Conservation (phyloP, 2,797 vertebrate genomes). For the Protonibea diacanthus region DNA sequence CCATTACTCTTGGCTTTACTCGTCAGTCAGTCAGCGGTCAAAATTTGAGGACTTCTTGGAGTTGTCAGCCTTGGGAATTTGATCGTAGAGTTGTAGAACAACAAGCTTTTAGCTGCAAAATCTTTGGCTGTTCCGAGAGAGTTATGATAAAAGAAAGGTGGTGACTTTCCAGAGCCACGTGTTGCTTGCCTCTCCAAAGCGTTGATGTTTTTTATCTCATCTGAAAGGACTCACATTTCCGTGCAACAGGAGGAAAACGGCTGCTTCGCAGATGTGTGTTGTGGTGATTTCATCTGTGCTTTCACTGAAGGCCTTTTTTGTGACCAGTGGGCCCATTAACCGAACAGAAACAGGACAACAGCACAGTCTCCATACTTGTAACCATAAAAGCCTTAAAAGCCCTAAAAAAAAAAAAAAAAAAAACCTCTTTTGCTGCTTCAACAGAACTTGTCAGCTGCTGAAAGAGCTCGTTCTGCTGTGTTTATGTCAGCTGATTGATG, state of each 20-base stretch:
- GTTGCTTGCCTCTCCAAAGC: slow-evolving; percentile 38
- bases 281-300: slow-evolving; percentile 71
- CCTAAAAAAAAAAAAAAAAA: no score
- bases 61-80: slow-evolving; percentile 54
- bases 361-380: slow-evolving; percentile 31
- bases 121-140: slow-evolving; percentile 20
- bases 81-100: slow-evolving; percentile 37
- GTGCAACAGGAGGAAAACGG: slow-evolving; percentile 51
- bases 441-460: slow-evolving; percentile 39
- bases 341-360: slow-evolving; percentile 62
- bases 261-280: slow-evolving; percentile 82
- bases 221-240: slow-evolving; percentile 68
- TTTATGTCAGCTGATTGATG: slow-evolving; percentile 57
- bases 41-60: slow-evolving; percentile 46
- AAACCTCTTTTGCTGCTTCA: slow-evolving; percentile 7
- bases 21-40: slow-evolving; percentile 33
- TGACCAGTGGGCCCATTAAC: slow-evolving; percentile 59
- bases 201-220: slow-evolving; percentile 42
- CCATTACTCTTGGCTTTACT: slow-evolving; percentile 54
- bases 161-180: slow-evolving; percentile 60
- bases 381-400: not conserved
- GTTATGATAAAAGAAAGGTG: slow-evolving; percentile 53
- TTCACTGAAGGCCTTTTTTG: slow-evolving; percentile 55
- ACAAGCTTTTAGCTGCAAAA: slow-evolving; percentile 27
- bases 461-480: slow-evolving; percentile 5